A percentile compares a stretch with the other conserved stretches of the same genome.
Evolutionary conservation across 1,140 invertebrate genomes (phyloP).

Genomic region (Drosophila nasuta): DNA sequence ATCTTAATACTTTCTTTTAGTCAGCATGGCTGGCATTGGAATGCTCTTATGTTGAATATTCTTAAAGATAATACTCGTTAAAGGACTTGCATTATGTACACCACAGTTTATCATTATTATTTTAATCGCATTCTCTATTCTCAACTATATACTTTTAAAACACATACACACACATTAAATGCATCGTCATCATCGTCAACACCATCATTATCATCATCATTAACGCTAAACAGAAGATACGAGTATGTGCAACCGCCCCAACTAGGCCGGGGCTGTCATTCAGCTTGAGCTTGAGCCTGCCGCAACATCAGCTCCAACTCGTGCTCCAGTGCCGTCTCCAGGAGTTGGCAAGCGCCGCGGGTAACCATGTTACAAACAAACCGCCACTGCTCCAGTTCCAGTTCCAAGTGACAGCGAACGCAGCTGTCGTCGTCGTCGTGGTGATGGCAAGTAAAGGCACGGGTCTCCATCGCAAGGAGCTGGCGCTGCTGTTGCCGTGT

Average conservation of each 20-base stretch:
- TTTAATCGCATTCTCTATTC: constrained; percentile 38
- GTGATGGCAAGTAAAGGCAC: constrained; percentile 73
- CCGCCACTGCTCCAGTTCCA: constrained; percentile 54
- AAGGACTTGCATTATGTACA: constrained; percentile 76
- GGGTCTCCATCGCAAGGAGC: constrained; percentile 65
- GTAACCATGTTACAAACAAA: constrained; percentile 34
- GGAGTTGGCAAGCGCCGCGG: constrained; percentile 35
- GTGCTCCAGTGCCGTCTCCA: constrained; percentile 37
- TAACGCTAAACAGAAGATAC: constrained; percentile 57
- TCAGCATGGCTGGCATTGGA: constrained; percentile 39
- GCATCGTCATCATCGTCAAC: constrained; percentile 44
- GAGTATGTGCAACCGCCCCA: constrained; percentile 55
- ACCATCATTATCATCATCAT: constrained; percentile 26
- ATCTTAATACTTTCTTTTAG: constrained; percentile 67
- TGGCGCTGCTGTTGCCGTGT: constrained; percentile 86
- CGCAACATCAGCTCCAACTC: constrained; percentile 55
- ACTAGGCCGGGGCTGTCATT: constrained; percentile 70
- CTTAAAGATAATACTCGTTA: constrained; percentile 78
- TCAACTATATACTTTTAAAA: constrained; percentile 27
- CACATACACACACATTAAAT: constrained; percentile 70
- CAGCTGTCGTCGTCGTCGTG: constrained; percentile 54
- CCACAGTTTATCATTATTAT: constrained; percentile 50
- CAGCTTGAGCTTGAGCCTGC: constrained; percentile 38
- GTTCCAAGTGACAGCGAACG: constrained; percentile 70
- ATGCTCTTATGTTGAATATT: constrained; percentile 32